Base-by-base conservation (phyloP, 1,140 invertebrate species). In the Ips nitidus region DNA sequence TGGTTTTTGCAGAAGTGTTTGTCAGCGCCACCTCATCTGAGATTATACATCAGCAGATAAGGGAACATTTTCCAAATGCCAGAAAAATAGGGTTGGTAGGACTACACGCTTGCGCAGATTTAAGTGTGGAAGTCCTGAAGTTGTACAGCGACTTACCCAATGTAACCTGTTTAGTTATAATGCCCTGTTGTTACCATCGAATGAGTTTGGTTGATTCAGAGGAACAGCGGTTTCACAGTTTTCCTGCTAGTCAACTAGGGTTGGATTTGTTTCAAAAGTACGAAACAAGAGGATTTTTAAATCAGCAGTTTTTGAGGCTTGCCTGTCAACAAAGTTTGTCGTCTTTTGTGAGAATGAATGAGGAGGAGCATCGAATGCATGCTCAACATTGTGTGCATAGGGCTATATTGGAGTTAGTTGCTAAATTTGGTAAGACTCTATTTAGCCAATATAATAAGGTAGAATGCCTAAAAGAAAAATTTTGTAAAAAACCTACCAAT, bases 111-210 rank as follows among this genome's bases (percentile, higher is more conserved):
- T 96, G 94, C 80, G 93, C 90, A 1, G 91, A 94, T 81, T 84
- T 96, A 40, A 89, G 90, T 61, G 83, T 92, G 6, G 86, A 86
- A 38, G 86, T 91, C 37, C 84, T 93, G 7, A 84, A 87, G 76
- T 81, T 94, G 73, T 95, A 92, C 82, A 73, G 86, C 8, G 81
- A 86, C 72, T 86, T 90, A 80, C 75, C 83, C 39, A 75, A 81
- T 41, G 87, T 87, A 2, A 82, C 82, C 58, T 80, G 84, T 36
- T 74, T 94, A 7, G 84, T 90, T 52, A 85, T 94, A 45, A 88
- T 94, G 80, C 89, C 92, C 3, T 96, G 94, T 76, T 96, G 94
- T 75, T 95, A 95, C 76, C 93, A 95, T 80, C 61, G 78, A 62
- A 66, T 80, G 58, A 59, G 75, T 62, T 38, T 70, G 3, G 62